These are phyloP conservation scores for Halcyon senegalensis DNA, from an alignment of 2,113 vertebrate genomes.

Conservation along the genomic window DNA sequence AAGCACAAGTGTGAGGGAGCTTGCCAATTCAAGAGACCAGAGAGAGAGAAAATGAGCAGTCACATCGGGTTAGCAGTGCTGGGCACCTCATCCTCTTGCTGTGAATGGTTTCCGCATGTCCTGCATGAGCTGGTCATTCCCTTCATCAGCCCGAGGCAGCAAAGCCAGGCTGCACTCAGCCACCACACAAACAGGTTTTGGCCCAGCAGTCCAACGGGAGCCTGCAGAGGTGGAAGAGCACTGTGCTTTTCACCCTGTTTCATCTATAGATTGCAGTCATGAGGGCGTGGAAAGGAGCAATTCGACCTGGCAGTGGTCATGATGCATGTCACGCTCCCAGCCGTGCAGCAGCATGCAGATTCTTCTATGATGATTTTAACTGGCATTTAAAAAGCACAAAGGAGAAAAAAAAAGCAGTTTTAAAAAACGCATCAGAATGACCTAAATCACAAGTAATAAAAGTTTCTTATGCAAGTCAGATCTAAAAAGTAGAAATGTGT, in stretches of 20 bases:
- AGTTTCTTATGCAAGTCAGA: neutral
- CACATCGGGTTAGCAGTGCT: neutral
- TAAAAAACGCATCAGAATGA: neutral
- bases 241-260: neutral
- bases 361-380: neutral
- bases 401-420: accelerated
- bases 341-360: neutral
- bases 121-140: neutral
- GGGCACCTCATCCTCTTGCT: neutral
- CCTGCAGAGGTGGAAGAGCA: neutral
- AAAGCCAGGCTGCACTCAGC: neutral
- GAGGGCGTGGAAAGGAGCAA: neutral
- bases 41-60: neutral
- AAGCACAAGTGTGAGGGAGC: neutral
- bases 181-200: accelerated
- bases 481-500: neutral
- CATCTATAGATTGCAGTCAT: accelerated
- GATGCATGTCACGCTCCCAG: neutral
- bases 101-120: neutral
- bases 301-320: accelerated
- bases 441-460: neutral
- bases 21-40: neutral
- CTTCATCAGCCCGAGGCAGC: neutral
- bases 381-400: neutral
- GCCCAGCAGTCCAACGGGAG: neutral